Base-by-base conservation (phyloP, 1,140 invertebrate genomes). In the Platyscapa corneri region DNA sequence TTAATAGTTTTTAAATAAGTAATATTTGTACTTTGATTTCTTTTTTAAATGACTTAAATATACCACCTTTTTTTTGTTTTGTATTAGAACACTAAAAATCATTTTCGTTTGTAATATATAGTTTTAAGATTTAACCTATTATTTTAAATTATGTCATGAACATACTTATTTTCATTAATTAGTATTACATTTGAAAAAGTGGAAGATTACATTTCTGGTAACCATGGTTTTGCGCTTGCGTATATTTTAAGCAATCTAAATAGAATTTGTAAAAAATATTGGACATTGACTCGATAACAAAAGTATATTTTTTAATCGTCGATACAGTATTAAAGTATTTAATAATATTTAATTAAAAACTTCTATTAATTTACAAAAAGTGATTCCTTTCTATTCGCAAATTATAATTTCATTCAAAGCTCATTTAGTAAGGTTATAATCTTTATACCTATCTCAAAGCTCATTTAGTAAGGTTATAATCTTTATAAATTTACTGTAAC, bases 301-400 rank as follows among this genome's bases (percentile, higher is more conserved):
- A 39, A 27, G 27, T 27, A 56, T 42, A 65, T 27, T 23, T 39
- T 53, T 5, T n/a, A 53, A 30, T 53, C 34, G 27, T 46, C 10
- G 18, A 23, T 30, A 34, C 10, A 53, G 2, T 53, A 8, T 56
- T 34, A 14, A 56, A 78, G 32, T 53, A 20, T 53, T 53, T 53
- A 53, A 53, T 16, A 18, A 78, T 56, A 60, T 10, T 39, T 83
- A 8, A 42, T 83, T 60, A 18, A 83, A n/a, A 32, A 27, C 0
- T 39, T 83, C 76, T 16, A 27, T 32, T 32, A 32, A 27, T 82
- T 37, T 27, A 27, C 46, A 16, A 72, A 82, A 82, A 72, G 80
- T 82, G 23, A 23, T 75, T 49, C 20, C 30, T 16, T 72, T 7
- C 0, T 3, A 23, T 37, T 0, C 27, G 5, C 5, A 30, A 64